A percentile compares a stretch with the other conserved stretches of the same genome.
These are phyloP conservation scores for Oasisia sp. DNA, from an alignment of 2,888 invertebrate genomes.

Conservation along the genomic window DNA sequence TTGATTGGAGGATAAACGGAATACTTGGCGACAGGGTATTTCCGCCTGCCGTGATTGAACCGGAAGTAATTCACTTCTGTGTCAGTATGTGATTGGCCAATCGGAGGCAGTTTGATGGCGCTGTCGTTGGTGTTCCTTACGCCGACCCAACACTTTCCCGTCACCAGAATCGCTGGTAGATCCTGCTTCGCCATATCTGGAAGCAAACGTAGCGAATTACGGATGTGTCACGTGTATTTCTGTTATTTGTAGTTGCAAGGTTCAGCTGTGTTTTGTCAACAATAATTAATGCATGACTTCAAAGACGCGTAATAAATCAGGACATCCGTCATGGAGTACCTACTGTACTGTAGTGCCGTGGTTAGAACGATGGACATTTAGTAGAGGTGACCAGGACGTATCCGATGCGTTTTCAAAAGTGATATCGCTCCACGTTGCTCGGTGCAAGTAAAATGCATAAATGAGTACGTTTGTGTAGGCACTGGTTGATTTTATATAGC, in stretches of 20 bases:
- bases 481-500: no score
- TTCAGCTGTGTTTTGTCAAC: no score
- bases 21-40: constrained; percentile 6
- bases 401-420: no score
- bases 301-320: neutral
- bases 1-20: neutral
- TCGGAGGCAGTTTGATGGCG: neutral
- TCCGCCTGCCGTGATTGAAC: neutral
- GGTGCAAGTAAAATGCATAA: no score
- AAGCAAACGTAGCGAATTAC: neutral
- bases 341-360: neutral
- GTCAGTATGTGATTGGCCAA: neutral
- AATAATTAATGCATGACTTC: no score
- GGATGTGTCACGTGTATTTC: neutral
- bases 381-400: neutral
- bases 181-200: neutral
- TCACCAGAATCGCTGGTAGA: neutral
- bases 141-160: neutral
- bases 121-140: neutral
- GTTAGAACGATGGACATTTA: neutral
- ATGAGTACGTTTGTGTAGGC: no score
- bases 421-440: no score
- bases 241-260: no score
- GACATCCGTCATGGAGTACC: neutral
- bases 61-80: neutral